Percentiles rank a stretch among this genome's conserved stretches.
Conservation (phyloP, 2,113 vertebrate species). For the Cyanoramphus novaezelandiae region DNA sequence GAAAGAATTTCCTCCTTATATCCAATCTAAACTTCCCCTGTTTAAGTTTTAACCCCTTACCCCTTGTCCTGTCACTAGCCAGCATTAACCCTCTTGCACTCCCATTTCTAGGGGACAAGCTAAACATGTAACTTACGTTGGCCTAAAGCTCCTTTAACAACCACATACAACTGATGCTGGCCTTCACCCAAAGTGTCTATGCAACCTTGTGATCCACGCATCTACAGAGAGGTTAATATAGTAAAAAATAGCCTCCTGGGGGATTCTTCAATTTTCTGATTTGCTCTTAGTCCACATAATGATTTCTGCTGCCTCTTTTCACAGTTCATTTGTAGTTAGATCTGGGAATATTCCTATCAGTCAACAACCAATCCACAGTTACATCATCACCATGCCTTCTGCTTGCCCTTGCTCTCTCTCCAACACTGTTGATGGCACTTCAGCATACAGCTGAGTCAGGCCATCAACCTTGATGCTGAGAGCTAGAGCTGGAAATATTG, state of each 20-base stretch:
- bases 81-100: neutral
- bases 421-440: fast-evolving
- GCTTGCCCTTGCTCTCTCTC: neutral
- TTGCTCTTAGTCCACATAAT: neutral
- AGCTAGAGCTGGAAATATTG: neutral
- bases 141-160: neutral
- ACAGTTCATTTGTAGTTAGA: neutral
- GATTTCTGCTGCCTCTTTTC: neutral
- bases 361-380: neutral
- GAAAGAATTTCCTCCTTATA: no score
- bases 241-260: neutral
- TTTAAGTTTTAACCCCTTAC: no score
- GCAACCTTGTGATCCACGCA: neutral
- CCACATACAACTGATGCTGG: neutral
- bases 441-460: neutral
- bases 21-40: no score
- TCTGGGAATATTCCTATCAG: neutral
- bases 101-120: neutral
- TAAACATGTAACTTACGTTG: neutral
- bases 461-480: neutral
- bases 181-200: neutral
- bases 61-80: neutral
- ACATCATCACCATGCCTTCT: neutral
- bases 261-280: neutral
- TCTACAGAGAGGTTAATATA: neutral